These are phyloP conservation scores for Hydractinia symbiolongicarpus DNA, from an alignment of 30 jellyfish, hydroid and myxozoan genomes.

Conservation along the genomic window DNA sequence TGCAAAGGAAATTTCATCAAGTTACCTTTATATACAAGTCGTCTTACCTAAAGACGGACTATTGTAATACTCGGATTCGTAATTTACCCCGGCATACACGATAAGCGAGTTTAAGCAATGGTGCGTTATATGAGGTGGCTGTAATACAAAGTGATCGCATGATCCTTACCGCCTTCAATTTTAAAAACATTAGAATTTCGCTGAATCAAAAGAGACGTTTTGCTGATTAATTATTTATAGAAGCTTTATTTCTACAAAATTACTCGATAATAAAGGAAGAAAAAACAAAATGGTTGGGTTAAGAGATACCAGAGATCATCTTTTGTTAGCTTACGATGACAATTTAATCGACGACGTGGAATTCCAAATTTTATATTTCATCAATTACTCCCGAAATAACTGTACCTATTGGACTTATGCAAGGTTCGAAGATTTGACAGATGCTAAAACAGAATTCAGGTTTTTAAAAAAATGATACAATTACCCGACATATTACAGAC, in stretches of 20 bases:
- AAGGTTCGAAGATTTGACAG: background rate
- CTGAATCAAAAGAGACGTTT: background rate
- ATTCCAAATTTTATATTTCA: background rate
- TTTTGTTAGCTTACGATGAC: constrained; percentile 19
- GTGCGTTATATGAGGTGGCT: background rate
- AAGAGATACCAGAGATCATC: constrained; percentile 1
- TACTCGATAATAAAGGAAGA: background rate
- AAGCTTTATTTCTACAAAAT: background rate
- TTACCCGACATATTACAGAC: background rate
- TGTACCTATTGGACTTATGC: background rate
- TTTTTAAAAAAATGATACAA: background rate
- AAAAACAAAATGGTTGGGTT: constrained; percentile 13
- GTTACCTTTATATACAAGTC: too few species aligned
- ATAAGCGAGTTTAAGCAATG: constrained; percentile 8
- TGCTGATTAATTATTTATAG: background rate
- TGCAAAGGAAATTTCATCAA: too few species aligned
- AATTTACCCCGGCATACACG: too few species aligned
- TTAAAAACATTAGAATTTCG: background rate
- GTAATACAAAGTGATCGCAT: background rate
- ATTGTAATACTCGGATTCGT: too few species aligned
- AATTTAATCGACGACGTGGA: constrained; percentile 8
- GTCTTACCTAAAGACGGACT: too few species aligned
- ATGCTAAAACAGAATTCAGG: constrained; percentile 1
- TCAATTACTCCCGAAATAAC: constrained; percentile 1
- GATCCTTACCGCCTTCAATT: background rate